phyloP scores from a whole-genome alignment of 1,140 invertebrate species.

The Mylabris phalerata region DNA sequence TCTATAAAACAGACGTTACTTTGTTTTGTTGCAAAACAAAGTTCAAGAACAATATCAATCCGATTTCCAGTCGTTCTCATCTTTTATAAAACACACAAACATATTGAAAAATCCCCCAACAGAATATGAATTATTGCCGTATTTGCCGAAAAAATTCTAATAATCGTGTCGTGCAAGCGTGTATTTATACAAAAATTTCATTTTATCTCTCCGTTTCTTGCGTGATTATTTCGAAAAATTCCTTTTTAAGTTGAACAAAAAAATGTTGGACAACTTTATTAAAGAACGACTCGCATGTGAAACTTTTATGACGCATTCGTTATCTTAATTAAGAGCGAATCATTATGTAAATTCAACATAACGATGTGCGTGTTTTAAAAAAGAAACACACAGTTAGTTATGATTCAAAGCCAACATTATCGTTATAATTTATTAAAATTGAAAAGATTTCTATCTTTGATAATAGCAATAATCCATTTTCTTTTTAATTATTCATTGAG shows the following conservation, averaged over 20 bases:
- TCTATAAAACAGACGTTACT: conserved; percentile 6
- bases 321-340: conserved; percentile 18
- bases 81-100: too few relatives aligned
- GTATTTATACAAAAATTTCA: too few relatives aligned
- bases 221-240: too few relatives aligned
- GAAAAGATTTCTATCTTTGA: conserved; percentile 14
- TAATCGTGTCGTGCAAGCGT: too few relatives aligned
- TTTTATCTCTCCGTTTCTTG: too few relatives aligned
- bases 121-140: too few relatives aligned
- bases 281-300: conserved; percentile 24
- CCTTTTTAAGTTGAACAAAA: background rate
- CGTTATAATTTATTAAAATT: conserved; percentile 24
- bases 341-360: conserved; percentile 28
- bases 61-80: too few relatives aligned
- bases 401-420: conserved; percentile 27
- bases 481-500: conserved; percentile 19
- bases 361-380: conserved; percentile 25
- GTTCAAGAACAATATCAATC: background rate
- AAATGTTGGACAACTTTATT: conserved; percentile 28
- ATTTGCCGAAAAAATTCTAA: too few relatives aligned
- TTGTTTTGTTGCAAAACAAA: conserved; percentile 4
- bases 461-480: conserved; percentile 17
- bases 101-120: too few relatives aligned
- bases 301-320: conserved; percentile 15
- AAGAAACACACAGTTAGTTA: conserved; percentile 14